Conservation (phyloP, 2,797 vertebrate species). For the Pogonophryne albipinna region DNA sequence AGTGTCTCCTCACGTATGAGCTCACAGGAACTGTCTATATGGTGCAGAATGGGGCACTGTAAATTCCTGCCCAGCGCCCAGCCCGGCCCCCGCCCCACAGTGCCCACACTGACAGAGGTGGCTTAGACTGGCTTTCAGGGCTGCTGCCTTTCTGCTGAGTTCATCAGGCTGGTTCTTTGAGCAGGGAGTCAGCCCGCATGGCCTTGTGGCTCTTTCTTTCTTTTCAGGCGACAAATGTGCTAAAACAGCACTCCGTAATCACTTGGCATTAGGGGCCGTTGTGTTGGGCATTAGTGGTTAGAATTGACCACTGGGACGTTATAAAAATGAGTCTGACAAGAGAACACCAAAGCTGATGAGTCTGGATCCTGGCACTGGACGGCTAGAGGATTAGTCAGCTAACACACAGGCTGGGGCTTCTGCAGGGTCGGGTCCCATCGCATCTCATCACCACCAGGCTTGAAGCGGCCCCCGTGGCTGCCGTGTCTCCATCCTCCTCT, state of each 20-base stretch:
- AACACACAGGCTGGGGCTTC: constrained; percentile 78
- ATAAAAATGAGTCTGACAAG: constrained; percentile 86
- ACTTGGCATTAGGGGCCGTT: constrained; percentile 87
- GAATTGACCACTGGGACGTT: constrained; percentile 84
- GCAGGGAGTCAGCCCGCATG: constrained; percentile 76
- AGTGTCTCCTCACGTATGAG: constrained; percentile 53
- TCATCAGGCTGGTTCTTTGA: constrained; percentile 86
- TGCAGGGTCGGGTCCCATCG: constrained; percentile 77
- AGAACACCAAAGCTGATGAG: constrained; percentile 87
- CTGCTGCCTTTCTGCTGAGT: constrained; percentile 88
- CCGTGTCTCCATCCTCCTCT: constrained; percentile 61
- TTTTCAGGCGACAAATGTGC: constrained; percentile 85
- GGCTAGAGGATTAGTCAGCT: constrained; percentile 83
- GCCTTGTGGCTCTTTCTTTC: constrained; percentile 82
- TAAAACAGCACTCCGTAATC: constrained; percentile 88
- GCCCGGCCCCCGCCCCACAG: constrained; percentile 64
- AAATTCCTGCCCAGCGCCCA: constrained; percentile 63
- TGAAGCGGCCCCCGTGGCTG: constrained; percentile 70
- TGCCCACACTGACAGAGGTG: constrained; percentile 64
- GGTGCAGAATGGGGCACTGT: constrained; percentile 53
- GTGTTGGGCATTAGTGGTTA: constrained; percentile 87
- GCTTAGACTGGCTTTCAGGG: constrained; percentile 81
- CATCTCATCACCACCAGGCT: constrained; percentile 79
- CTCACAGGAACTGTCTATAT: constrained; percentile 69
- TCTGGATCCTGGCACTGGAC: constrained; percentile 85